phyloP scores from a whole-genome alignment of 2,113 vertebrate species.

The Megaceryle maxima region DNA sequence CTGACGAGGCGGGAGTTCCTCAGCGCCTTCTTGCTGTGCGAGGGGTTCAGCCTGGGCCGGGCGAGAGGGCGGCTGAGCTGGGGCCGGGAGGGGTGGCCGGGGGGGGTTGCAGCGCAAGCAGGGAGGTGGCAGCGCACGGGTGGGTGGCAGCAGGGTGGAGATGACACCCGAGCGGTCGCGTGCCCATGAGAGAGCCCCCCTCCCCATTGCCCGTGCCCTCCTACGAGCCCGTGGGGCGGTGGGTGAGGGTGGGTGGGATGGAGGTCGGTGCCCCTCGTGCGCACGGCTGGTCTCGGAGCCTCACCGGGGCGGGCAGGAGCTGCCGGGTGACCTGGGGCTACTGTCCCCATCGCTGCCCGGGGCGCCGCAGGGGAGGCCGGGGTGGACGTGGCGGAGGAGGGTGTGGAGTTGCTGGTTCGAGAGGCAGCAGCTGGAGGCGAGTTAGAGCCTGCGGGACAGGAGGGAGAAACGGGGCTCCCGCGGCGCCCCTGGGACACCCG shows the following conservation, averaged over 20 bases:
- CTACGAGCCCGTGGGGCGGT: neutral
- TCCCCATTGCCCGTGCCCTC: neutral
- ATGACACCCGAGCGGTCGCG: neutral
- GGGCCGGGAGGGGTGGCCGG: neutral
- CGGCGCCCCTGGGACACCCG: neutral
- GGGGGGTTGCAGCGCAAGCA: neutral
- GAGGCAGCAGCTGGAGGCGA: conserved; percentile 70
- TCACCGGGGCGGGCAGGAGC: conserved; percentile 66
- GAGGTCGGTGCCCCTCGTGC: neutral
- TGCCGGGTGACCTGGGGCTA: conserved; percentile 56
- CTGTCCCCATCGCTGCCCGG: conserved; percentile 57
- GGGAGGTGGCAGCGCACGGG: neutral
- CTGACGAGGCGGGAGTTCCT: conserved; percentile 78
- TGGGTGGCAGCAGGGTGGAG: neutral
- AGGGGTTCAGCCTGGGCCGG: conserved; percentile 70
- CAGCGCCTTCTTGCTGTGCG: conserved; percentile 84
- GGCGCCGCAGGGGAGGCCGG: conserved; percentile 51
- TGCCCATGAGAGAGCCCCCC: neutral
- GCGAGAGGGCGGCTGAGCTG: neutral
- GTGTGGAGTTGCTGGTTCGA: conserved; percentile 68
- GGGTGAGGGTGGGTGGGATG: neutral
- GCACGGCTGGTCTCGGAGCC: conserved; percentile 12
- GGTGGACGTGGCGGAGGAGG: conserved; percentile 65
- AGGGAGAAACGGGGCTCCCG: conserved; percentile 62
- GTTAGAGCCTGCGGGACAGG: conserved; percentile 72